phyloP scores from a whole-genome alignment of 1,140 invertebrate genomes.

The Aphidius gifuensis region DNA sequence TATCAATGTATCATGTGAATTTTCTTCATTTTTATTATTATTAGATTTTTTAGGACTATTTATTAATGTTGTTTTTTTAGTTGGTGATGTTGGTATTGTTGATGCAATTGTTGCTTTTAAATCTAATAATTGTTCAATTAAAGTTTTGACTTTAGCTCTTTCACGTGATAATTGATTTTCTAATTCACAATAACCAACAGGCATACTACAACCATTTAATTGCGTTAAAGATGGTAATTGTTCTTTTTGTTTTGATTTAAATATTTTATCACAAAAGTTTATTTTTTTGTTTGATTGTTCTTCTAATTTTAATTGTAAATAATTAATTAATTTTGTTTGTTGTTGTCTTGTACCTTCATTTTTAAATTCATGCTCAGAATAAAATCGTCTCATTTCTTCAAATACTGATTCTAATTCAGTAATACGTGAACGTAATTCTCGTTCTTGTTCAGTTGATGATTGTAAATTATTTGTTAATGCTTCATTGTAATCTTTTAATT shows the following conservation, averaged over 20 bases:
- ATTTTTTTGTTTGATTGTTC: constrained; percentile 62
- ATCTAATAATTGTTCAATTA: constrained; percentile 58
- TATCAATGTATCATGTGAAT: too few species aligned
- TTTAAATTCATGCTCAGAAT: constrained; percentile 72
- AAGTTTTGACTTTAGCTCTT: constrained; percentile 52
- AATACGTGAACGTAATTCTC: constrained; percentile 51
- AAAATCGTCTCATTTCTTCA: constrained; percentile 66
- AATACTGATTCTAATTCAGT: constrained; percentile 59
- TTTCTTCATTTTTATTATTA: too few species aligned
- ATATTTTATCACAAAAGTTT: constrained; percentile 64
- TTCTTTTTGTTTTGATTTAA: constrained; percentile 60
- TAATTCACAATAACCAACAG: constrained; percentile 54
- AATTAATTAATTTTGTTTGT: constrained; percentile 87
- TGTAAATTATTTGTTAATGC: constrained; percentile 47
- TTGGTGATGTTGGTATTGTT: too few species aligned
- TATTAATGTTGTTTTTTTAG: too few species aligned
- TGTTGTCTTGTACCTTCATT: constrained; percentile 78
- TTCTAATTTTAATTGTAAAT: constrained; percentile 71
- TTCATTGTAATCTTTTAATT: constrained; percentile 56
- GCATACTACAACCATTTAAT: constrained; percentile 40
- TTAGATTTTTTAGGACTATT: too few species aligned
- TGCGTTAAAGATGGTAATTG: constrained; percentile 44
- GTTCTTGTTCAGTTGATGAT: constrained; percentile 45
- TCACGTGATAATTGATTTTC: constrained; percentile 57
- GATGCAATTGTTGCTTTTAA: constrained; percentile 18